A percentile compares a stretch with the other conserved stretches of the same genome.
Evolutionary conservation across 2,888 invertebrate genomes (phyloP).

Genomic region (Subacronicta megacephala): DNA sequence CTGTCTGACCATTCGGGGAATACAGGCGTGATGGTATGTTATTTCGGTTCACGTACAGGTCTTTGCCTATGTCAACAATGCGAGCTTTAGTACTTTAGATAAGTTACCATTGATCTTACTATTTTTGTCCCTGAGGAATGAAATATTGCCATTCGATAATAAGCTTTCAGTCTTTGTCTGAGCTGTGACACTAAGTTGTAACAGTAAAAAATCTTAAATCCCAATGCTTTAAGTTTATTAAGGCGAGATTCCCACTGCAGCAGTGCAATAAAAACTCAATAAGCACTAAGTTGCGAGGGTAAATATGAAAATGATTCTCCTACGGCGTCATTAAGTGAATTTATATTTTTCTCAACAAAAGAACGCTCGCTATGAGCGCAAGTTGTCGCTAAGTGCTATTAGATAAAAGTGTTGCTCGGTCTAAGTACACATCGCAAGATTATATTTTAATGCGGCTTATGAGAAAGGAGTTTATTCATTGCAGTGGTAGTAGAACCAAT

Average conservation of each 20-base stretch:
- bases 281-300: constrained; percentile 46
- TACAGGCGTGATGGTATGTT: no score
- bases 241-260: constrained; percentile 23
- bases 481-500: constrained; percentile 4
- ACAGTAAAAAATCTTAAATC: constrained; percentile 20
- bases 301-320: constrained; percentile 71
- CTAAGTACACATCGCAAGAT: constrained; percentile 32
- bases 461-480: constrained; percentile 9
- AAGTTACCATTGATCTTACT: not conserved
- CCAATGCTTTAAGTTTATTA: constrained; percentile 38
- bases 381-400: constrained; percentile 75
- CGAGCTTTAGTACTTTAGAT: not conserved
- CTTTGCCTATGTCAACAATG: no score
- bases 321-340: constrained; percentile 72
- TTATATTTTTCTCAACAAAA: constrained; percentile 71
- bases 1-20: no score
- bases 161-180: not conserved
- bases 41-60: no score
- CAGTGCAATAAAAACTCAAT: constrained; percentile 50
- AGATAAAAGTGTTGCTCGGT: constrained; percentile 56
- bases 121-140: not conserved
- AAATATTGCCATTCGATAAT: not conserved
- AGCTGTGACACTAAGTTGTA: constrained; percentile 7
- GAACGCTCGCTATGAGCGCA: constrained; percentile 64
- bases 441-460: constrained; percentile 33